Conservation (phyloP, 2,888 invertebrate genomes). For the Barypeithes pellucidus region DNA sequence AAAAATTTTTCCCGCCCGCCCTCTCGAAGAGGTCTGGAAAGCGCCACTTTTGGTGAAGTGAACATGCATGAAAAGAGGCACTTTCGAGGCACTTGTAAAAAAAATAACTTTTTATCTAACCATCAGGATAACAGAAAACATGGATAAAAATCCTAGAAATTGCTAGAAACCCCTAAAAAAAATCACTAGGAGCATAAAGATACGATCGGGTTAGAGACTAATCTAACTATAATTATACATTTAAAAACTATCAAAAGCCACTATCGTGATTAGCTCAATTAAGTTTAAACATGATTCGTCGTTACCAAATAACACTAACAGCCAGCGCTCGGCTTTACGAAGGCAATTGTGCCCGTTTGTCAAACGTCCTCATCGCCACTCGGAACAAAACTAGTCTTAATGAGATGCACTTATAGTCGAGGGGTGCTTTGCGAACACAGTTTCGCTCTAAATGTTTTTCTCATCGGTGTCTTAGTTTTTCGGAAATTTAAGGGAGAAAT, state of each 20-base stretch:
- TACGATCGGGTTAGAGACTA: too few relatives aligned
- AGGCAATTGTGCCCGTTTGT: conserved; percentile 51
- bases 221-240: conserved; percentile 19
- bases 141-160: too few relatives aligned
- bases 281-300: conserved; percentile 48
- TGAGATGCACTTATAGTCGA: conserved; percentile 40
- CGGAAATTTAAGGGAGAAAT: too few relatives aligned
- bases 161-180: too few relatives aligned
- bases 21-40: too few relatives aligned
- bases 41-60: too few relatives aligned
- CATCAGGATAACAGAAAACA: too few relatives aligned
- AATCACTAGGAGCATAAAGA: too few relatives aligned
- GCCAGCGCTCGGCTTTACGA: conserved; percentile 37
- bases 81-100: too few relatives aligned
- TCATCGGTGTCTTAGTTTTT: not conserved
- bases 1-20: too few relatives aligned
- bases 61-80: too few relatives aligned
- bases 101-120: too few relatives aligned
- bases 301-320: conserved; percentile 37
- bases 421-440: conserved; percentile 23
- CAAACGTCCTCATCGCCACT: conserved; percentile 48
- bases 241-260: conserved; percentile 44
- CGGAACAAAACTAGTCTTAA: conserved; percentile 43
- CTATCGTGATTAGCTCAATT: conserved; percentile 48
- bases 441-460: conserved; percentile 11